These are phyloP conservation scores for Phania funesta DNA, from an alignment of 2,888 invertebrate genomes.

Conservation along the genomic window DNA sequence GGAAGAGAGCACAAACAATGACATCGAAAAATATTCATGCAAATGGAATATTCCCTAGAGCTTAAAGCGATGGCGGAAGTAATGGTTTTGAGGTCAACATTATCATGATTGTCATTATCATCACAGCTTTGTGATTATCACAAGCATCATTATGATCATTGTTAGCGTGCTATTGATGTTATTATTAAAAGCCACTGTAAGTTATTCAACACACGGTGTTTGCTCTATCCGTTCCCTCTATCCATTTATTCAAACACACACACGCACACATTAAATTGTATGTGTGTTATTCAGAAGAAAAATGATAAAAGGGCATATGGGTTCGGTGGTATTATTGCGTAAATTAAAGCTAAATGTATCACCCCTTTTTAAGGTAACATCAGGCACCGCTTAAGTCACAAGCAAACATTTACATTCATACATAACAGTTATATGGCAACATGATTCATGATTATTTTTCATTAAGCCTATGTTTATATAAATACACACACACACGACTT, in stretches of 20 bases:
- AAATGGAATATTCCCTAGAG: slow-evolving; percentile 59
- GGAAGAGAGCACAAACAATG: background rate
- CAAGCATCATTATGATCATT: slow-evolving; percentile 25
- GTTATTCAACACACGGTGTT: slow-evolving; percentile 33
- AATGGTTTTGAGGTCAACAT: slow-evolving; percentile 61
- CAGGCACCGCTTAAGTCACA: slow-evolving; percentile 1
- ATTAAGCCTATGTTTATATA: background rate
- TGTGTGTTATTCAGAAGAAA: background rate
- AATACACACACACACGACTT: too few species aligned
- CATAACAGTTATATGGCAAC: background rate
- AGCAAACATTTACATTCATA: background rate
- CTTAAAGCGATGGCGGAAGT: slow-evolving; percentile 61
- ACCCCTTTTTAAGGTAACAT: slow-evolving; percentile 35
- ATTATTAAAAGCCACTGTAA: slow-evolving; percentile 48
- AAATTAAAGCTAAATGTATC: slow-evolving; percentile 54
- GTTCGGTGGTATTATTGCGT: slow-evolving; percentile 29
- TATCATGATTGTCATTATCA: slow-evolving; percentile 40
- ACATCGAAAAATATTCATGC: slow-evolving; percentile 37
- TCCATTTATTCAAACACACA: background rate
- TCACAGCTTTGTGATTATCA: slow-evolving; percentile 25
- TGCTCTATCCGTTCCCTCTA: background rate
- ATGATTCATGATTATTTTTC: slow-evolving; percentile 2
- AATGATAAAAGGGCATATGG: background rate
- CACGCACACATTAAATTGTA: background rate
- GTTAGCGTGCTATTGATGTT: slow-evolving; percentile 15